A percentile compares a stretch with the other conserved stretches of the same genome.
These are phyloP conservation scores for Drosophila pseudoobscura DNA, from an alignment of 1,140 invertebrate genomes.

Conservation along the genomic window DNA sequence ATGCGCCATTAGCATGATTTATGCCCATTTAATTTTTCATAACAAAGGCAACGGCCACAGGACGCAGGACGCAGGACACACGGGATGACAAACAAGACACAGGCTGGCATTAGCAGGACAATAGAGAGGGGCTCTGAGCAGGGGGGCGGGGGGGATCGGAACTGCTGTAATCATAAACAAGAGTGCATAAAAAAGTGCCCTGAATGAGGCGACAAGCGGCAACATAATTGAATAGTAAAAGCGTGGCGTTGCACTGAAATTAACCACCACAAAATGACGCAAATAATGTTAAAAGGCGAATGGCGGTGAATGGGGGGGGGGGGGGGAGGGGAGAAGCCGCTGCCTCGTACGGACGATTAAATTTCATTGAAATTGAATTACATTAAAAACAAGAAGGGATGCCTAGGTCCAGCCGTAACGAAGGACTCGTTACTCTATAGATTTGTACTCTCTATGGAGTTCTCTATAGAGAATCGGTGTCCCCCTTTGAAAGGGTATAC, in stretches of 20 bases:
- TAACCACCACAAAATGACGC: conserved; percentile 81
- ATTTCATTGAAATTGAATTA: conserved; percentile 82
- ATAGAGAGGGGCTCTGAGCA: conserved; percentile 6
- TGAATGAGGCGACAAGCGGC: conserved; percentile 50
- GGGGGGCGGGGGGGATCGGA: conserved; percentile 9
- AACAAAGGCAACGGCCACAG: conserved; percentile 42
- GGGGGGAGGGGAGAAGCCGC: neutral
- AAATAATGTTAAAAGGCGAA: conserved; percentile 68
- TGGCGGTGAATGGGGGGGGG: neutral
- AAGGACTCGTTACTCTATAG: too few relatives aligned
- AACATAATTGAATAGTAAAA: conserved; percentile 82
- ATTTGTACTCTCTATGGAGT: too few relatives aligned
- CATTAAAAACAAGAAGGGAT: conserved; percentile 57
- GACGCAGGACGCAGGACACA: conserved; percentile 10
- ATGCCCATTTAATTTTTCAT: conserved; percentile 82
- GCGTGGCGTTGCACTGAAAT: conserved; percentile 77
- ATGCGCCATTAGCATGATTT: conserved; percentile 82
- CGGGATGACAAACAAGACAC: conserved; percentile 63
- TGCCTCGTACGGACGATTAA: conserved; percentile 75
- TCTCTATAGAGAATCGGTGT: too few relatives aligned
- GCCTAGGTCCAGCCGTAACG: too few relatives aligned
- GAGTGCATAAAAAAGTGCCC: conserved; percentile 74
- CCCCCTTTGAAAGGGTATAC: neutral
- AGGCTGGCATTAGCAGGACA: conserved; percentile 67
- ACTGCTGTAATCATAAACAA: conserved; percentile 49